These are phyloP conservation scores for Ostrea denselamellosa DNA, from an alignment of 1,140 invertebrate genomes.

Conservation along the genomic window DNA sequence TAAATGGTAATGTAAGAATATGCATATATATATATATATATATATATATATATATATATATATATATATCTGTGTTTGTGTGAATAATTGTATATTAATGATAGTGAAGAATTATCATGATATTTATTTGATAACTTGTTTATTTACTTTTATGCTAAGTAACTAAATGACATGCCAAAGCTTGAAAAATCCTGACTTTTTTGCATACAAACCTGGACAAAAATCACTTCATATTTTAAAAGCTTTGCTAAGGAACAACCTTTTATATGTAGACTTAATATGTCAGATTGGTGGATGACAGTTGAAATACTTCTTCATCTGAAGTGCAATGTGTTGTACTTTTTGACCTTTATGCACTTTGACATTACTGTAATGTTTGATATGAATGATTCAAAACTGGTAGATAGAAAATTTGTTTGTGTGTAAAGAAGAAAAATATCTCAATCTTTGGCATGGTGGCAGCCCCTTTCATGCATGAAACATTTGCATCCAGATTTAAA, in stretches of 20 bases:
- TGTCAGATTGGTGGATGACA: not conserved
- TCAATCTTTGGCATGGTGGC: not conserved
- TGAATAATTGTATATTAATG: constrained; percentile 2
- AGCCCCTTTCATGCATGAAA: not conserved
- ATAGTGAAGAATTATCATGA: not conserved
- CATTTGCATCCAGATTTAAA: not conserved
- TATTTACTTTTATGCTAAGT: not conserved
- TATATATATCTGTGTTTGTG: not conserved
- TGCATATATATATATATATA: too few relatives aligned
- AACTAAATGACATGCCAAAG: not conserved
- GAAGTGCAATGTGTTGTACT: not conserved
- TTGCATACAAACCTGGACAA: not conserved
- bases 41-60: too few relatives aligned
- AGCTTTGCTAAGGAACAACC: not conserved
- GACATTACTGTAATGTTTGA: not conserved
- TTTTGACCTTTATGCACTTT: not conserved
- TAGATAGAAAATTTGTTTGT: not conserved
- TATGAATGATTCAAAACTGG: not conserved
- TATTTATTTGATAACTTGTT: not conserved
- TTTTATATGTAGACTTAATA: not conserved
- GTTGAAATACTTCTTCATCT: not conserved
- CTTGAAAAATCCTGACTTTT: not conserved
- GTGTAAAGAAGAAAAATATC: not conserved
- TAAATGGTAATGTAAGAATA: constrained; percentile 12
- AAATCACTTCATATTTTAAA: not conserved